phyloP scores from a whole-genome alignment of 2,797 vertebrate species.

The Halcyon smyrnensis region DNA sequence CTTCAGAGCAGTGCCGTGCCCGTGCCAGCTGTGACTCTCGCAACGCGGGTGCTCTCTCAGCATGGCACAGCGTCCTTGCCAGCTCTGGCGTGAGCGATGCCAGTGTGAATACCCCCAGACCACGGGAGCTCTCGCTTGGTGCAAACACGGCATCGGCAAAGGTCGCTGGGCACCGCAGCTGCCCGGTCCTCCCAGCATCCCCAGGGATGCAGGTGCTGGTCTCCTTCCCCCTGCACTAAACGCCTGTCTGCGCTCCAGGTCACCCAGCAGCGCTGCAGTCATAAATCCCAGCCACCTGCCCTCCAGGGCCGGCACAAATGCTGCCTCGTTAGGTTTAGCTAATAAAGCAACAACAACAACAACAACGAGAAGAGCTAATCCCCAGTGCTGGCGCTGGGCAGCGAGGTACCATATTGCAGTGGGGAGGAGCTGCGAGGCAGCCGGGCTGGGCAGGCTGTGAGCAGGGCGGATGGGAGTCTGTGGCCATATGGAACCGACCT shows the following conservation, averaged over 20 bases:
- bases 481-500: not conserved
- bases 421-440: not conserved
- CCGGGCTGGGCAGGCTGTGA: not conserved
- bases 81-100: not conserved
- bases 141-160: not conserved
- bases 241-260: not conserved
- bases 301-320: not conserved
- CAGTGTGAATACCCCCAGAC: not conserved
- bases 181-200: not conserved
- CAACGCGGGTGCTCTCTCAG: slow-evolving; percentile 62
- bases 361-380: slow-evolving; percentile 8
- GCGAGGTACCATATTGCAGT: slow-evolving; percentile 8
- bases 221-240: not conserved
- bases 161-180: not conserved
- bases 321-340: slow-evolving; percentile 54
- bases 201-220: not conserved
- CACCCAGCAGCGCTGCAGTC: not conserved
- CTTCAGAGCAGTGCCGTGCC: slow-evolving; percentile 38
- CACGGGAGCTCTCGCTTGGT: rapidly evolving
- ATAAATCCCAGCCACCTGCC: slow-evolving; percentile 61
- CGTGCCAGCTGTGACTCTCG: slow-evolving; percentile 64
- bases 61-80: slow-evolving; percentile 64
- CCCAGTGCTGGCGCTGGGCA: not conserved
- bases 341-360: slow-evolving; percentile 43
- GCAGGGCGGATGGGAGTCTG: rapidly evolving